Evolutionary conservation across 2,888 invertebrate species (phyloP).

Genomic region (Sisyra terminalis): DNA sequence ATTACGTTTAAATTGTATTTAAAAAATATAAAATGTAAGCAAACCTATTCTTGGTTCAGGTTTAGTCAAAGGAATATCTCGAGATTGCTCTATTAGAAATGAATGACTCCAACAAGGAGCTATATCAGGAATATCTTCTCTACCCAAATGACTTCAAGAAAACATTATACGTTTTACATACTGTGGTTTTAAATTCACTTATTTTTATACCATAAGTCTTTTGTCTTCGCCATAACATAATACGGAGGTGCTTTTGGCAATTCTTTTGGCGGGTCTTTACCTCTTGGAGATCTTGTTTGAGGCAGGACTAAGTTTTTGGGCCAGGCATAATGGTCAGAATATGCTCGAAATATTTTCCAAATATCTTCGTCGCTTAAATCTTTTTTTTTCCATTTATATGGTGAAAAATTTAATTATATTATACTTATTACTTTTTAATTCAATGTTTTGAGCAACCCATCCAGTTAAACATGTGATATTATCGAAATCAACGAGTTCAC

Average conservation of each 20-base stretch:
- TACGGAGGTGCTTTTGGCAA: too few species aligned
- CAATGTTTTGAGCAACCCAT: constrained; percentile 22
- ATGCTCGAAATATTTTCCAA: constrained; percentile 20
- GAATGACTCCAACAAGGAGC: constrained; percentile 23
- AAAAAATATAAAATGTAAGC: neutral
- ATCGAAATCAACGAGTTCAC: constrained; percentile 26
- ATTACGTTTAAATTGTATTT: too few species aligned
- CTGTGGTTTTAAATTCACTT: neutral
- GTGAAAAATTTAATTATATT: too few species aligned
- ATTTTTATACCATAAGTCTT: too few species aligned
- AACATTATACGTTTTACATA: neutral
- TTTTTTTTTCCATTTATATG: constrained; percentile 6
- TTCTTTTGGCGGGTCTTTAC: constrained; percentile 1
- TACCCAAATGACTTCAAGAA: neutral
- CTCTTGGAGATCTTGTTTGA: constrained; percentile 1
- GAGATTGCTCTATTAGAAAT: constrained; percentile 22
- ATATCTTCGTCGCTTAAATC: constrained; percentile 14
- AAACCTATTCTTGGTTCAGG: constrained; percentile 14
- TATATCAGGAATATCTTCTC: constrained; percentile 18
- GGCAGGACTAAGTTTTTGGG: constrained; percentile 5
- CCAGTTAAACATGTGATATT: constrained; percentile 28
- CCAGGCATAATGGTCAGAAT: constrained; percentile 19
- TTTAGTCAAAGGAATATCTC: constrained; percentile 23
- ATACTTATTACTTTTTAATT: constrained; percentile 13
- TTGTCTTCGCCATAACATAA: too few species aligned